Evolutionary conservation across 2,888 invertebrate genomes (phyloP), one percentile per base, ranked within the genome.

Genomic region (Coelinius sp.): DNA sequence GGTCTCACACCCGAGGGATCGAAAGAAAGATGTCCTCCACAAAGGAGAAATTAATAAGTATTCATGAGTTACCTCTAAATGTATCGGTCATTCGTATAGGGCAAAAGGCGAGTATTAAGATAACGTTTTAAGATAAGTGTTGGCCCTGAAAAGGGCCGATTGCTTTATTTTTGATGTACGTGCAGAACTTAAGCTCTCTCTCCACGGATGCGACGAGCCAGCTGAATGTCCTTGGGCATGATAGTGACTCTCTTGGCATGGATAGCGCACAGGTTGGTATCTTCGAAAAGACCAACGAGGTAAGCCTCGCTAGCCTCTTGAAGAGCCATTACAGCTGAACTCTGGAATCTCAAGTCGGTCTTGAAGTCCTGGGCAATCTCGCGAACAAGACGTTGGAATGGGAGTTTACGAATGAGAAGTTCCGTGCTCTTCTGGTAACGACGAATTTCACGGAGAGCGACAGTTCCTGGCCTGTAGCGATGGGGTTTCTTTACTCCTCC

Each of bases 191-290:
- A 94, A 56, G 93, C 93, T 0, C 78, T 71, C 70, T 78, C 74
- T 72, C 76, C 77, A 17, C 82, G 81, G 4, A 82, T 82, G 12
- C 82, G 79, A 38, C 81, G 78, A 56, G 91, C 91, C 79, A 91
- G 83, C 81, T 91, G 90, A 81, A 91, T 91, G 83, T 91, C 91
- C 81, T 91, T 91, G 12, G 91, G 91, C 91, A 91, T 91, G 81
- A 91, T 91, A 75, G 92, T 92, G 12, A 92, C 92, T 75, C 92
- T 88, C 86, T 92, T 92, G 77, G 92, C 94, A 81, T 94, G 94
- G 78, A 94, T 94, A 41, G 94, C 94, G 85, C 94, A 94, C 79
- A 94, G 87, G 84, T 94, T 94, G 27, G 94, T 94, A 80, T 94
- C 93, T 84, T 94, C 93, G 82, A 93, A 94, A 0, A 94, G 87